phyloP scores from a whole-genome alignment of 2,888 invertebrate species.

The Pandemis corylana region DNA sequence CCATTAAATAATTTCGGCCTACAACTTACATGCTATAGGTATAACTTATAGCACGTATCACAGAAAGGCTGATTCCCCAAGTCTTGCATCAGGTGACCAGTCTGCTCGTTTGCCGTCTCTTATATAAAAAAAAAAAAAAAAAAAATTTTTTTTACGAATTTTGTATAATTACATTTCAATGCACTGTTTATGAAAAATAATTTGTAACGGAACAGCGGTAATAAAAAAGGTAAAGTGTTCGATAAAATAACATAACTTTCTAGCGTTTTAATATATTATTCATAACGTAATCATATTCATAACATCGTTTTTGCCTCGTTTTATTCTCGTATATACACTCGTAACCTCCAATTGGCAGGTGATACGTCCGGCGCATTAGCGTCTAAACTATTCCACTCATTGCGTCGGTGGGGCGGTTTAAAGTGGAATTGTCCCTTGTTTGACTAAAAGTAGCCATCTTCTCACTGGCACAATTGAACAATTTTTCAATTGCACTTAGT shows the following conservation, averaged over 20 bases:
- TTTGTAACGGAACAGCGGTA: too few species aligned
- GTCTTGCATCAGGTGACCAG: too few species aligned
- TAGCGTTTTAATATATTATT: neutral
- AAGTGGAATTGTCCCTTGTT: constrained; percentile 63
- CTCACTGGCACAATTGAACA: constrained; percentile 76
- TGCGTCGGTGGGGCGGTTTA: constrained; percentile 52
- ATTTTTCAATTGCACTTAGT: constrained; percentile 81
- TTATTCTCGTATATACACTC: neutral
- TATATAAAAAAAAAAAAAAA: too few species aligned
- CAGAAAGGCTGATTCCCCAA: too few species aligned
- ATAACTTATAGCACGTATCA: too few species aligned
- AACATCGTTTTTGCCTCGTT: neutral
- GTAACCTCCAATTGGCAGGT: constrained; percentile 6
- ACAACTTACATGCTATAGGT: too few species aligned
- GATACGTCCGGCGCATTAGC: constrained; percentile 20
- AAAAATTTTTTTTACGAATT: too few species aligned
- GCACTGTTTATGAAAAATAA: too few species aligned
- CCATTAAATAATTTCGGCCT: too few species aligned
- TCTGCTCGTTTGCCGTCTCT: too few species aligned
- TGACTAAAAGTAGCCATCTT: constrained; percentile 71
- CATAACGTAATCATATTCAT: neutral
- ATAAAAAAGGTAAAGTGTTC: too few species aligned
- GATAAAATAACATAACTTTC: neutral
- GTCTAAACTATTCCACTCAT: constrained; percentile 36
- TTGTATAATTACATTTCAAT: too few species aligned